Base-by-base conservation (phyloP, 1,140 invertebrate genomes). In the Pseudobourletiella spinata region DNA sequence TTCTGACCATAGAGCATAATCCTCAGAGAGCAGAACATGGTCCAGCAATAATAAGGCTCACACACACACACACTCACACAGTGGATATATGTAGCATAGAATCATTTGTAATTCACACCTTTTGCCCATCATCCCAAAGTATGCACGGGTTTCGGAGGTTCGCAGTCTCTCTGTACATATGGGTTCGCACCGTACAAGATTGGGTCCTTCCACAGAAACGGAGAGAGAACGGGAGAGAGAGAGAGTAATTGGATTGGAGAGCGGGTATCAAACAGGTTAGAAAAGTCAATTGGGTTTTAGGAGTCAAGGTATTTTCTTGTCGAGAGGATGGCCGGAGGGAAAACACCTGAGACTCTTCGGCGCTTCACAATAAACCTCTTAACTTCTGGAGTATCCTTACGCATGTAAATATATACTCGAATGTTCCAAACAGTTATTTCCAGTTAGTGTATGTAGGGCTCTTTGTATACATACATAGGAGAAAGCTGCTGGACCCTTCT, bases 281-380 rank as follows among this genome's bases (percentile, higher is more conserved):
- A 64, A 57, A 64, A 64, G 63, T 64, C 63, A 64, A 64, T 64
- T 64, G 63, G 51, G 26, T 64, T 64, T 55, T 24, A 54, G 50
- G 54, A 52, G 58, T 25, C 35, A 28, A 64, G 32, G 50, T 42
- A 32, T 54, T 56, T 55, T 43, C 59, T 44, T 15, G 50, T 20
- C 16, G 29, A 16, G 51, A 54, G 28, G 35, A 54, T 56, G 0
- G 59, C 65, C 65, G 15, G 16, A 35, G 46, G 66, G 35, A 24
- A 67, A 67, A 67, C 66, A 67, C 66, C 66, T 67, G 66, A 67
- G 66, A 67, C 66, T 67, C 32, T 54, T 44, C 61, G 66, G 66
- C 66, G 66, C 65, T 67, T 60, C 39, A 26, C 24, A 54, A 28
- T 6, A 39, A 39, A 39, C 32, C n/a, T 39, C 32, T 39, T 39